These are phyloP conservation scores for Emydocephalus ijimae DNA, from an alignment of 2,113 vertebrate species.

Conservation along the genomic window DNA sequence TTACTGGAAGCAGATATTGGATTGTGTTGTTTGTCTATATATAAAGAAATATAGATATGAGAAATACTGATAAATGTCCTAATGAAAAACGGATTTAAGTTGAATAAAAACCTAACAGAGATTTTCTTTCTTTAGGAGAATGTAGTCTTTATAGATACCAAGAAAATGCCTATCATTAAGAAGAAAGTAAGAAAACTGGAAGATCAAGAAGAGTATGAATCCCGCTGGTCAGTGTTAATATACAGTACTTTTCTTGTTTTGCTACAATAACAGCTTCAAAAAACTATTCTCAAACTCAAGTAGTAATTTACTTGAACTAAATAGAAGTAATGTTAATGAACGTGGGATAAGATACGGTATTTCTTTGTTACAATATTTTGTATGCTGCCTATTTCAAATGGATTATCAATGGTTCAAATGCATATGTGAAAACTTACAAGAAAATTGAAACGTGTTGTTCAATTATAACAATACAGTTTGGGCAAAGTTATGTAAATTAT, in stretches of 20 bases:
- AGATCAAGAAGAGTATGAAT: conserved; percentile 93
- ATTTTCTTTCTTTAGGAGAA: conserved; percentile 79
- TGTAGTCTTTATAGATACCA: conserved; percentile 93
- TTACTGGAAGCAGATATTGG: neutral
- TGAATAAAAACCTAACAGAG: neutral
- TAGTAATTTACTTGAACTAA: neutral
- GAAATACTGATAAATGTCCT: neutral
- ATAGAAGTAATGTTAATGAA: neutral
- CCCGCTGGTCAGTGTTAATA: conserved; percentile 81
- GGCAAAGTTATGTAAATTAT: neutral
- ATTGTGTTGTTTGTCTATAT: neutral
- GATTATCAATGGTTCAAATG: neutral
- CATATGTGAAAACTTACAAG: neutral
- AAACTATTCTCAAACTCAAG: neutral
- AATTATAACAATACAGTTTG: neutral
- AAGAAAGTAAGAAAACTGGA: conserved; percentile 97
- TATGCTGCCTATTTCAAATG: neutral
- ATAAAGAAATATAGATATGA: neutral
- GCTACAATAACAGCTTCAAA: neutral
- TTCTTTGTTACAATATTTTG: neutral
- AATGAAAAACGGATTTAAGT: neutral
- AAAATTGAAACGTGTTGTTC: neutral
- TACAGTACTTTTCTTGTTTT: neutral
- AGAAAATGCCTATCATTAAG: conserved; percentile 91
- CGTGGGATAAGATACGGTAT: neutral